Base-by-base conservation (phyloP, 2,797 vertebrate genomes). In the Eutrigla gurnardus region DNA sequence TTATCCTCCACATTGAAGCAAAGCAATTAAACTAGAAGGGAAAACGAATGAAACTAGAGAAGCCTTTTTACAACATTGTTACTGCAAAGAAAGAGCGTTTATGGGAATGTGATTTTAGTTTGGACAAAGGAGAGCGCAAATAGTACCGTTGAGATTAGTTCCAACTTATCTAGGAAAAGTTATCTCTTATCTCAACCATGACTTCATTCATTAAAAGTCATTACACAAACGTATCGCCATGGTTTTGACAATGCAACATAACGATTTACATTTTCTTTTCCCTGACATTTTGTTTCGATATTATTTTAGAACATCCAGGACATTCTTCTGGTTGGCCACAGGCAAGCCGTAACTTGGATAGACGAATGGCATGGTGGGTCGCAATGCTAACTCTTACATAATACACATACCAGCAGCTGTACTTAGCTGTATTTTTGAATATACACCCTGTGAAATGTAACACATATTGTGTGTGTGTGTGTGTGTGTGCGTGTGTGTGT, bases 321-420 rank as follows among this genome's bases (percentile, higher is more conserved):
- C 86, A 93, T 96, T 86, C 94, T 96, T 17, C 90, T 96, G 81
- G 89, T 95, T 25, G 95, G 94, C 47, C 96, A 96, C 90, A 92
- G 95, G 47, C 95, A 96, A 89, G 96, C 96, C 1, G 94, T 96
- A 3, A 94, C 95, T 2, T 96, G 96, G 96, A 77, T 88, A 49
- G 96, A 96, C 7, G 96, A 96, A 86, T 96, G 96, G 95, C 95
- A 95, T 49, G 96, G 96, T 96, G 77, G 83, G 92, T 92, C 59
- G 58, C 36, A 12, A 68, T 58, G 46, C 9, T 12, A 25, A 6
- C n/a, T 46, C 53, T 32, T 37, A 47, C 17, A 33, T 37, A 5
- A n/a, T 40, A 40, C 15, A 65, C 3, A 68, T 12, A 66, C 4
- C 50, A n/a, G 5, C 43, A 33, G 17, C 33, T 33, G 1, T 33